These are phyloP conservation scores for Escarpia spicata DNA, from an alignment of 2,888 invertebrate genomes.

Conservation along the genomic window DNA sequence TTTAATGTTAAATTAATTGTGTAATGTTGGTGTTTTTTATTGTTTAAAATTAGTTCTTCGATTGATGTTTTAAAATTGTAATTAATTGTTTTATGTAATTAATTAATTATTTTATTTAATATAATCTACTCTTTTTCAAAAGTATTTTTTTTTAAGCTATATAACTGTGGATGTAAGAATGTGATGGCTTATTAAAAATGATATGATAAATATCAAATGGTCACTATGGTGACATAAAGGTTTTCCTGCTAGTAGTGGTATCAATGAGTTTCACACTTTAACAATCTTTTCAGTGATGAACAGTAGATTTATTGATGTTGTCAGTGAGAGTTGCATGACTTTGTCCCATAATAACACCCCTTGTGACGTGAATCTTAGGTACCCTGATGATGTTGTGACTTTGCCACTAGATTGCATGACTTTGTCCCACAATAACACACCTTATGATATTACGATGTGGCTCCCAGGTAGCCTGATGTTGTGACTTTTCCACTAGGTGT, in stretches of 20 bases:
- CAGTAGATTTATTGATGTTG: background rate
- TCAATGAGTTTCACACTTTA: background rate
- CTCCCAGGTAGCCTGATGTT: background rate
- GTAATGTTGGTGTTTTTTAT: background rate
- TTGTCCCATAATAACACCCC: too few relatives aligned
- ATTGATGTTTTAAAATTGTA: background rate
- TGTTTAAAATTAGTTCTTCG: background rate
- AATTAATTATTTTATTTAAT: background rate
- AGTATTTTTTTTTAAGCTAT: background rate
- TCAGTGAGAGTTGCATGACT: too few relatives aligned
- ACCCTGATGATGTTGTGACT: background rate
- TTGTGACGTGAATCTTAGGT: background rate
- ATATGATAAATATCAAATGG: background rate
- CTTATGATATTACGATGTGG: too few relatives aligned
- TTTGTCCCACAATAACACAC: too few relatives aligned
- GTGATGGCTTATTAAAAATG: background rate
- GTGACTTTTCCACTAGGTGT: conserved; percentile 47
- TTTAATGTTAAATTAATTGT: background rate
- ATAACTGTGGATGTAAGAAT: background rate
- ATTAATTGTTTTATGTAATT: background rate
- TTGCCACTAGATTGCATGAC: conserved; percentile 41
- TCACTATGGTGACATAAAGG: background rate
- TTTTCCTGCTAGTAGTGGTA: background rate
- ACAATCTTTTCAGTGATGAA: background rate
- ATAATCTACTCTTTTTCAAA: background rate